Base-by-base conservation (phyloP, 2,888 invertebrate genomes). In the Cacoxenus indagator region DNA sequence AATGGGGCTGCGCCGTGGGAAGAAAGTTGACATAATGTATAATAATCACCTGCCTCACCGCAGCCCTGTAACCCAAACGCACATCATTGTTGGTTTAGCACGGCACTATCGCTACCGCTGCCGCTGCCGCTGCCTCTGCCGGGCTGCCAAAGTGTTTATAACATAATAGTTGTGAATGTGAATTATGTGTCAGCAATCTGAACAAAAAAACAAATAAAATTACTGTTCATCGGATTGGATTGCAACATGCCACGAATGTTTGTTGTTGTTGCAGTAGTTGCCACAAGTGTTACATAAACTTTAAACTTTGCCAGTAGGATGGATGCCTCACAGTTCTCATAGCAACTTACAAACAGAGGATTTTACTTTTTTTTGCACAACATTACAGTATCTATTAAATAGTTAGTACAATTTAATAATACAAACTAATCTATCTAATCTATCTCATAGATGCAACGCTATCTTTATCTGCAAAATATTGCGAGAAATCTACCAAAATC, bases 391-490 rank as follows among this genome's bases (percentile, higher is more conserved):
- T 31, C 9, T 31, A 9, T 8, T 31, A 31, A 31, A 31, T 31
- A 9, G 31, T 8, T 31, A 9, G 5, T 31, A 8, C 31, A 8
- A 31, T 5, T 31, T 31, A 9, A 5, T 31, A 31, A 31, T 9
- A 31, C 31, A 31, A 8, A 8, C 31, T 31, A 8, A 8, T 31
- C 9, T 31, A 31, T 31, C 9, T 1, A 9, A 31, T 31, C 9
- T 48, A 5, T 11, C 61, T 57, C 26, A 67, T 74, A 87, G 87
- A 78, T 86, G 67, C 87, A 86, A 75, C 87, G 87, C 68, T 87
- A 82, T 75, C 86, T 87, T 61, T 87, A 87, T 74, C 79, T 87
- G 69, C 87, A 87, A 81, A 87, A 87, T 67, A 80, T 87, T 22
- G 83, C 76, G 71, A 80, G 85, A 48, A 85, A 84, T 67, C 85